A percentile compares a stretch with the other conserved stretches of the same genome.
These are phyloP conservation scores for Disparrhopalites patrizii DNA, from an alignment of 2,888 invertebrate genomes.

Conservation along the genomic window DNA sequence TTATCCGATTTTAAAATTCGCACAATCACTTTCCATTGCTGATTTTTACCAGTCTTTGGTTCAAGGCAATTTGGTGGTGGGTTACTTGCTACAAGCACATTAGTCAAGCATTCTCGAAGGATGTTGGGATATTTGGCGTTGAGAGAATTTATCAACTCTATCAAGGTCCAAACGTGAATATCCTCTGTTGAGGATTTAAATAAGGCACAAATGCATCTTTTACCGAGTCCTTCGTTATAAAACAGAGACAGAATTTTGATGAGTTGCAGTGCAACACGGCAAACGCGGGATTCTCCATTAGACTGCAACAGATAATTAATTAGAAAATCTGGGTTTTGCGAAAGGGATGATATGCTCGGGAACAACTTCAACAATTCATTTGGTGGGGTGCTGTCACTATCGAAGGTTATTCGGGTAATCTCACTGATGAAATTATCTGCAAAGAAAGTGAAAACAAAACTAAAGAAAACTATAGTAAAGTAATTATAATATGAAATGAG, in stretches of 20 bases:
- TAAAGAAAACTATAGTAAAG: neutral
- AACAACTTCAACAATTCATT: conserved; percentile 38
- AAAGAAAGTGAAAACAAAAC: conserved; percentile 5
- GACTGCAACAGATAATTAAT: conserved; percentile 39
- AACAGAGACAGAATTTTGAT: conserved; percentile 41
- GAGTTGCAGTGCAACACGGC: conserved; percentile 35
- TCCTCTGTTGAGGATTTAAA: conserved; percentile 34
- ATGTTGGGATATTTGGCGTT: conserved; percentile 40
- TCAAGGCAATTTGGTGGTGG: neutral
- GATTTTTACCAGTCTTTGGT: conserved; percentile 4
- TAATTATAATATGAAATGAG: neutral
- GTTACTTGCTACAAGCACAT: conserved; percentile 27
- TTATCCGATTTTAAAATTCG: conserved; percentile 38
- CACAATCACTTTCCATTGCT: conserved; percentile 43
- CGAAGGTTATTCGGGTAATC: conserved; percentile 35
- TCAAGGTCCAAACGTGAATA: conserved; percentile 41
- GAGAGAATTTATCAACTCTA: conserved; percentile 35
- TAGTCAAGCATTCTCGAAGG: conserved; percentile 33
- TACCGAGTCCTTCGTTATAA: conserved; percentile 38
- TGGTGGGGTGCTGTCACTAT: conserved; percentile 34
- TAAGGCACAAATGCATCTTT: conserved; percentile 38
- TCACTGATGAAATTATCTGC: conserved; percentile 42
- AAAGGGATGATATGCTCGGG: conserved; percentile 39
- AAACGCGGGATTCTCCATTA: conserved; percentile 33
- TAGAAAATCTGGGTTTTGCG: conserved; percentile 32